Conservation (phyloP, 2,888 invertebrate species). For the Clanis bilineata region DNA sequence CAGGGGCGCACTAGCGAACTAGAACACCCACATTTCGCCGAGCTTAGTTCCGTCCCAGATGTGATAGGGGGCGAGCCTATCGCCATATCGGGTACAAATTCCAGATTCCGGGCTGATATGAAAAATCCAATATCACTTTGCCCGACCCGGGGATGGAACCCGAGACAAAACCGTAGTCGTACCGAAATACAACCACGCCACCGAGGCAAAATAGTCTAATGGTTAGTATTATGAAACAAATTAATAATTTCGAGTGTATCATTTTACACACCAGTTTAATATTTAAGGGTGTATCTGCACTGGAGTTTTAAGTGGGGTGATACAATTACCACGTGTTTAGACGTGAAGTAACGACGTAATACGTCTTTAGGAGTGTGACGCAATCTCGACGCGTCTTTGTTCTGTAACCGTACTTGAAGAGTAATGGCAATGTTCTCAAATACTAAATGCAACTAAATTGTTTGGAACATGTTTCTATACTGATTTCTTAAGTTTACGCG, state of each 20-base stretch:
- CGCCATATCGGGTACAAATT: no score
- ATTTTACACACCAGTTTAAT: neutral
- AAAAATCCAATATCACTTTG: no score
- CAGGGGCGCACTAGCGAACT: no score
- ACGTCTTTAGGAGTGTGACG: slow-evolving; percentile 4
- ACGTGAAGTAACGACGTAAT: neutral
- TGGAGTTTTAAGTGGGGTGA: neutral
- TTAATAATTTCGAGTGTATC: neutral
- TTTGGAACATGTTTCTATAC: no score
- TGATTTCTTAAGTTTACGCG: no score
- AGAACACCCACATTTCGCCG: no score
- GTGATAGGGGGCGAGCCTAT: no score
- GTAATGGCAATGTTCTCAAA: neutral
- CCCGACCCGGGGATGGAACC: no score
- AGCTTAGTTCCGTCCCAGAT: no score
- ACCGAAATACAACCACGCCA: neutral
- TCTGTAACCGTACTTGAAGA: neutral
- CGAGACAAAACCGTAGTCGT: no score
- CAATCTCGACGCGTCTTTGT: neutral
- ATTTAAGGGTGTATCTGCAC: neutral
- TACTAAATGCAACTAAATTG: neutral
- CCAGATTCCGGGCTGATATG: no score
- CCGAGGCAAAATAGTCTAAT: no score
- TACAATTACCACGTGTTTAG: slow-evolving; percentile 2
- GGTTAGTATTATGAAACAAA: neutral